Percentiles rank a stretch among this genome's conserved stretches.
Conservation (phyloP, 53 echinoderm and acorn worm genomes). For the Echinometra lucunter region DNA sequence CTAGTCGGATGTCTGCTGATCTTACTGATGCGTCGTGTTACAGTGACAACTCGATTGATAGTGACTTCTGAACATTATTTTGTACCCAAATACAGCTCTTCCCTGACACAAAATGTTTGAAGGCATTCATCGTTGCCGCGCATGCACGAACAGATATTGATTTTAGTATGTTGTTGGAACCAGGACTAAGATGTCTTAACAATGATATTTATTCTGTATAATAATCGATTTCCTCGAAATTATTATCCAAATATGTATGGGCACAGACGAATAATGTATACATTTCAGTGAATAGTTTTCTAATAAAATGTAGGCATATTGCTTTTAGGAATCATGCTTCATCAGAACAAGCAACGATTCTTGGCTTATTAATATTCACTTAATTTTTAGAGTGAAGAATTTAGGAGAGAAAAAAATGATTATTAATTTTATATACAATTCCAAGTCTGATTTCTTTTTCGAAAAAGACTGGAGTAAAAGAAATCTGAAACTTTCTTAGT, state of each 20-base stretch:
- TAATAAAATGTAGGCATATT: background rate
- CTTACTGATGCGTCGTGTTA: slow-evolving; percentile 71
- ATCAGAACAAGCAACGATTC: background rate
- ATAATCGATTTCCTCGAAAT: background rate
- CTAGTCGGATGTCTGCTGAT: slow-evolving; percentile 62
- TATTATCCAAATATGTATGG: background rate
- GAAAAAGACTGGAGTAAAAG: too few species aligned
- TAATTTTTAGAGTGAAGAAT: too few species aligned
- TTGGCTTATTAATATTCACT: too few species aligned
- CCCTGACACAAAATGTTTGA: background rate
- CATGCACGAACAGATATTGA: background rate
- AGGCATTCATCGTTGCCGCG: background rate
- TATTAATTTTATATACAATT: too few species aligned
- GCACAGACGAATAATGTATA: background rate
- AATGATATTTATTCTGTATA: background rate
- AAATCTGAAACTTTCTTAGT: too few species aligned
- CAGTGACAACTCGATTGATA: slow-evolving; percentile 82
- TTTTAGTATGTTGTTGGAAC: background rate
- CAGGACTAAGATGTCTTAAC: background rate
- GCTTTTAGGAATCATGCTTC: background rate
- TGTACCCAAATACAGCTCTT: background rate
- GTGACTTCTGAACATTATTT: slow-evolving; percentile 78
- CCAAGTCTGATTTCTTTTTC: too few species aligned
- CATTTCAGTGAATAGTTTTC: too few species aligned
- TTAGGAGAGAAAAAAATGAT: too few species aligned